These are phyloP conservation scores for Pseudochirops cupreus DNA, from an alignment of 2,797 vertebrate genomes.

Conservation along the genomic window DNA sequence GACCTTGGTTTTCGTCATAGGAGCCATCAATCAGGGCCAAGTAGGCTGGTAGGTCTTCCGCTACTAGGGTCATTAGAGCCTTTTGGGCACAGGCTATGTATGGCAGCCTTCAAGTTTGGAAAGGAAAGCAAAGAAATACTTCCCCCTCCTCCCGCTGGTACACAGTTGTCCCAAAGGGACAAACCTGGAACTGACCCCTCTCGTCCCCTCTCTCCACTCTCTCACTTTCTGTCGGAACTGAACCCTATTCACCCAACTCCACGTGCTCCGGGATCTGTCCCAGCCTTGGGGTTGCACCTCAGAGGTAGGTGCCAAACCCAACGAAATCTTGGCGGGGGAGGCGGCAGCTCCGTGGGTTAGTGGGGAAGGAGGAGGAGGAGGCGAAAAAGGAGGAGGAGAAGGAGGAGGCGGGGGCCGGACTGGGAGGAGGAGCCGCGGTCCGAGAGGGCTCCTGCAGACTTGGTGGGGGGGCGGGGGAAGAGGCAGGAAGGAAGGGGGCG, in stretches of 20 bases:
- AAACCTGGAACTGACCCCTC: neutral
- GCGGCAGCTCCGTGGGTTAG: neutral
- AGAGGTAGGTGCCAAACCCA: neutral
- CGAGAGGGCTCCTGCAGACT: neutral
- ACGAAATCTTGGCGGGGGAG: neutral
- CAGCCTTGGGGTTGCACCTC: conserved; percentile 49
- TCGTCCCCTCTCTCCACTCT: neutral
- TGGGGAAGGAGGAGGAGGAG: neutral
- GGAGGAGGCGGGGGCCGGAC: conserved; percentile 66
- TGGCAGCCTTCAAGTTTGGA: neutral
- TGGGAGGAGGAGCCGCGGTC: neutral
- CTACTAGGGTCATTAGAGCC: neutral
- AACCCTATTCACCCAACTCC: neutral
- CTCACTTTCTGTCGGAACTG: conserved; percentile 59
- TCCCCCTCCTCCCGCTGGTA: neutral
- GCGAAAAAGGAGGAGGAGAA: conserved; percentile 69
- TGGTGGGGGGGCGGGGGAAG: conserved; percentile 49
- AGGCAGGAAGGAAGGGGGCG: conserved; percentile 69
- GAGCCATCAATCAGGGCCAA: neutral
- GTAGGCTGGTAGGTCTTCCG: neutral
- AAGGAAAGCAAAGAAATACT: neutral
- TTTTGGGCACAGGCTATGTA: neutral
- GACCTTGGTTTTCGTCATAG: neutral
- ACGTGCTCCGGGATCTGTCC: neutral
- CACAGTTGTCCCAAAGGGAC: neutral